A percentile compares a stretch with the other conserved stretches of the same genome.
Evolutionary conservation across 2,797 vertebrate species (phyloP).

Genomic region (Glyptemys insculpta): DNA sequence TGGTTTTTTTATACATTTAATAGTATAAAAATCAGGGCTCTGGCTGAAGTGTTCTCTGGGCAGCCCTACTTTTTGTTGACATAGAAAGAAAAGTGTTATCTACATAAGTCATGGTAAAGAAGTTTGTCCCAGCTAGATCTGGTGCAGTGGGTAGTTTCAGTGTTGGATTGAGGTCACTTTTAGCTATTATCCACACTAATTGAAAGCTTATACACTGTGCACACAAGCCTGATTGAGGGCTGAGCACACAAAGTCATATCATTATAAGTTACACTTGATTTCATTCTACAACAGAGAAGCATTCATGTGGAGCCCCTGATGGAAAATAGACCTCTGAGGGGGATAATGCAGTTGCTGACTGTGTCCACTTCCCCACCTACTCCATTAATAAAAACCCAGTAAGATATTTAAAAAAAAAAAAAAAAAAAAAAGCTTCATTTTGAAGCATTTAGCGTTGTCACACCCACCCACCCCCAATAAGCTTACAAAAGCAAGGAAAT

Average conservation of each 20-base stretch:
- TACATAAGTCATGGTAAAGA: too few species aligned
- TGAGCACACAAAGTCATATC: not conserved
- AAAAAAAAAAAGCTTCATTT: not conserved
- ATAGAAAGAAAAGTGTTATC: too few species aligned
- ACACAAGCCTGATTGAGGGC: not conserved
- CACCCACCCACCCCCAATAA: not conserved
- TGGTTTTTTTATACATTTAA: not conserved
- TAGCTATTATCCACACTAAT: not conserved
- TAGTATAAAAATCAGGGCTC: not conserved
- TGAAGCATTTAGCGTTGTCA: not conserved
- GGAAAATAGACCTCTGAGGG: too few species aligned
- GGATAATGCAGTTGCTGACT: too few species aligned
- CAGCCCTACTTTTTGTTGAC: not conserved
- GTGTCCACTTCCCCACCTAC: not conserved
- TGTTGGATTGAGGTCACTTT: not conserved
- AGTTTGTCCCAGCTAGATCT: too few species aligned
- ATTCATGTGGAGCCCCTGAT: not conserved
- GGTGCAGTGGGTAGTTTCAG: too few species aligned
- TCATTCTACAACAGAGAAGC: not conserved
- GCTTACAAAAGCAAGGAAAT: too few species aligned
- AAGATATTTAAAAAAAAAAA: too few species aligned
- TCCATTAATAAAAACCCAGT: not conserved
- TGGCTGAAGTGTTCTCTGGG: not conserved
- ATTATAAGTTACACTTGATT: rapidly evolving
- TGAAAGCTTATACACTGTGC: too few species aligned